Conservation (phyloP, 2,888 invertebrate species). For the Drosophila flavopinicola region DNA sequence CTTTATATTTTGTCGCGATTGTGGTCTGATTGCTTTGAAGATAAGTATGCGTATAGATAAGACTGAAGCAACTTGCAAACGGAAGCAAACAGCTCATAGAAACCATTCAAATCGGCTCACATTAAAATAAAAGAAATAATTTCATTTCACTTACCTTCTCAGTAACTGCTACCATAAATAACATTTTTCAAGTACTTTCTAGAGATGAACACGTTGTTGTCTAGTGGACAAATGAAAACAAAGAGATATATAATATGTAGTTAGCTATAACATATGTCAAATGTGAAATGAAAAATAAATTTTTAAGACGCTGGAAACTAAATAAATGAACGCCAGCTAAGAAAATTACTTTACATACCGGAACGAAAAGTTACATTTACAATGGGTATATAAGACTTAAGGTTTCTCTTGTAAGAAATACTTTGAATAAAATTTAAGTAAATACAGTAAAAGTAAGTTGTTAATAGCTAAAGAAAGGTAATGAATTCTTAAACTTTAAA, state of each 20-base stretch:
- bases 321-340: not conserved
- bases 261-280: conserved; percentile 3
- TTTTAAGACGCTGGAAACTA: conserved; percentile 11
- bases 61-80: not conserved
- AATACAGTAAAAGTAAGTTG: no score
- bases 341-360: not conserved
- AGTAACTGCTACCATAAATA: conserved; percentile 1
- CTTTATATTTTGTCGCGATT: conserved; percentile 1
- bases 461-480: no score
- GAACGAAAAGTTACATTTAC: not conserved
- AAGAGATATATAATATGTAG: conserved; percentile 3
- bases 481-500: no score
- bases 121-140: not conserved
- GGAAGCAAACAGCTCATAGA: not conserved
- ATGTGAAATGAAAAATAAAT: conserved; percentile 9
- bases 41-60: conserved; percentile 25
- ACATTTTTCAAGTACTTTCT: conserved; percentile 10
- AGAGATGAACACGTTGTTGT: conserved; percentile 6
- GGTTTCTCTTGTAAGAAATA: no score
- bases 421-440: not conserved
- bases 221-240: conserved; percentile 14
- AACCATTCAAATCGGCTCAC: not conserved
- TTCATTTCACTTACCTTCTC: conserved; percentile 35
- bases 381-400: not conserved
- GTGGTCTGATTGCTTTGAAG: conserved; percentile 1